These are phyloP conservation scores for Patella pellucida DNA, from an alignment of 2,888 invertebrate species.

Conservation along the genomic window DNA sequence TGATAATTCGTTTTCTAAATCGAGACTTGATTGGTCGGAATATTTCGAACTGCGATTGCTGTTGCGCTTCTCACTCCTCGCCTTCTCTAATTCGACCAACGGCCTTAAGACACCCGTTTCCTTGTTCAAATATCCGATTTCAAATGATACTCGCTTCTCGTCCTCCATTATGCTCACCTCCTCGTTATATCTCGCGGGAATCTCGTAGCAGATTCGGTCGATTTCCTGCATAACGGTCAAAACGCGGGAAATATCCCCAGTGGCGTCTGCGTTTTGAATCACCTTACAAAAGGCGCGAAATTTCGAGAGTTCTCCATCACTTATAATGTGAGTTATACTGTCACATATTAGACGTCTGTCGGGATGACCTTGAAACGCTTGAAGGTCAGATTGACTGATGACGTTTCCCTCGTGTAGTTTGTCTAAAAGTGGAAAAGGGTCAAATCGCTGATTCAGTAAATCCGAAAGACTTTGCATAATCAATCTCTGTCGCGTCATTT, in stretches of 20 bases:
- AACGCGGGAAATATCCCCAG: conserved; percentile 50
- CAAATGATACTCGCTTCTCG: conserved; percentile 62
- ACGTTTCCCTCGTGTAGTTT: conserved; percentile 45
- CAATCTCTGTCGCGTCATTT: conserved; percentile 50
- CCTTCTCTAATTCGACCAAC: conserved; percentile 59
- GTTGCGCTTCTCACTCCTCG: conserved; percentile 46
- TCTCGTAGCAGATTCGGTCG: conserved; percentile 55
- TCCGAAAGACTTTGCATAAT: conserved; percentile 58
- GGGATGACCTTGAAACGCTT: conserved; percentile 52
- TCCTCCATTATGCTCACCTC: conserved; percentile 53
- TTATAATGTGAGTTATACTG: conserved; percentile 50
- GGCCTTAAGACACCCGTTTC: conserved; percentile 58
- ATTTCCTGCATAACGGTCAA: conserved; percentile 60
- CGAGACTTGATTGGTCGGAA: conserved; percentile 47
- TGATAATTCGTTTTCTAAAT: not conserved
- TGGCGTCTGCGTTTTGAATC: conserved; percentile 46
- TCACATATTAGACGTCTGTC: conserved; percentile 58
- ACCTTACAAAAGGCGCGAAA: conserved; percentile 61
- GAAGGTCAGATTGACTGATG: conserved; percentile 47
- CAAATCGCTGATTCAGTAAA: conserved; percentile 57
- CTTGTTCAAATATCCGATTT: conserved; percentile 60
- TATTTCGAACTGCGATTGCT: conserved; percentile 50
- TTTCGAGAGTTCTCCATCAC: conserved; percentile 45
- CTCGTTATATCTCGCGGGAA: conserved; percentile 39
- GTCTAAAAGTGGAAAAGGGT: conserved; percentile 54